Evolutionary conservation across 2,888 invertebrate genomes (phyloP), one percentile per base, ranked within the genome.

Genomic region (Protodeltote pygarga): DNA sequence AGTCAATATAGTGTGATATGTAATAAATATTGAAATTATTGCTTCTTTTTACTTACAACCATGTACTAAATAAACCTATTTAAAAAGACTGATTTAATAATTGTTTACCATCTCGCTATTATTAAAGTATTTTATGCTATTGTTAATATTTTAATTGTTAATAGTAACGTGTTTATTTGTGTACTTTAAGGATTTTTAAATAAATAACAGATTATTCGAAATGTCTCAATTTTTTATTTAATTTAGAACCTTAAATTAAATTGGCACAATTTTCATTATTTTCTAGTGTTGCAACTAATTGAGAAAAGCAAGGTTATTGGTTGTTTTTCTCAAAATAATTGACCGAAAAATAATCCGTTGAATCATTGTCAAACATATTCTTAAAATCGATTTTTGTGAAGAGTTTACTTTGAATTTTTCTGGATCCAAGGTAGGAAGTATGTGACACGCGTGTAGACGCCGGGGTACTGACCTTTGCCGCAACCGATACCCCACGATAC

Each of bases 401-500:
- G n/a, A 24, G 16, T 44, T 54, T 93, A 94, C 83, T 95, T 95
- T 40, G 96, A 93, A 85, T 97, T 97, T 85, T 97, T 97, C 73
- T 93, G 93, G 75, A 97, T 97, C 97, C 97, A 97, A 14, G 96
- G 95, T 69, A 97, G 83, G 92, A 97, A 96, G 65, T 95, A 93
- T 31, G 96, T 95, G 49, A 97, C 95, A 65, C 97, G 94, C 0
- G 97, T 96, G 84, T 98, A 98, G 2, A 98, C 97, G 9, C 97
- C 98, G 0, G 97, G 97, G 86, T 97, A 97, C 77, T 97, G 97
- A 11, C 97, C 97, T 87, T 97, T 97, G 42, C 97, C 97, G 79
- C 97, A 97, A 21, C 97, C 97, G 68, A 97, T 97, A 54, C 97
- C 97, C 97, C 97, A 97, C 8, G 97, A 97, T 11, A 97, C 97